Base-by-base conservation (phyloP, 2,888 invertebrate species). In the Epistrophe eligans region DNA sequence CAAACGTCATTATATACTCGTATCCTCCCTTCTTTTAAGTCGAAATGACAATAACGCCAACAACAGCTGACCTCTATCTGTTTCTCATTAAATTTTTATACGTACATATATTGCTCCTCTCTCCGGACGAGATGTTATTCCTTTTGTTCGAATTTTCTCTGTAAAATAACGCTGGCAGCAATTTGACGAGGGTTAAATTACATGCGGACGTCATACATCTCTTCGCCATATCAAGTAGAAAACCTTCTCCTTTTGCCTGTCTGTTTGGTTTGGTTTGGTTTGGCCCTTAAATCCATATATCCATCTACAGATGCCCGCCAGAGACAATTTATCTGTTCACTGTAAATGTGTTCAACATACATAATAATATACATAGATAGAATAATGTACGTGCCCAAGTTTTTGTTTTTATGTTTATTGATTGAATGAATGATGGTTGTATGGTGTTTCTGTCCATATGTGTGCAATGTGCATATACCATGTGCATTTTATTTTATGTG, bases 281-380 rank as follows among this genome's bases (percentile, higher is more conserved):
- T 38, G 57, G 52, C 64, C 55, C 64, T 67, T 70, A 62, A 19
- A 19, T 64, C 45, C 60, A 45, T 67, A 35, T 28, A 43, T 57
- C 70, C 62, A 71, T 71, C 32, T 66, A 19, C 43, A 50, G 50
- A 67, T 67, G 67, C 64, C 82, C 55, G 45, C 48, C 74, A 79
- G 83, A 73, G 74, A 83, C 83, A 74, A 67, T 79, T 79, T 83
- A 83, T 64, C 71, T 62, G 50, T 84, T 57, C 32, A 57, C 2
- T 43, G 77, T 19, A 79, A 85, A 85, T 85, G 82, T 85, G 85
- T 79, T 74, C 73, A 73, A 71, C 82, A 85, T 85, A 71, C 82
- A 85, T 85, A 6, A 85, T 85, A 6, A 32, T 35, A 35, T 35
- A 35, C 35, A 6, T 35, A 35, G 4, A 8, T 35, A 9, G 0